Base-by-base conservation (phyloP, 2,888 invertebrate genomes). In the Escarpia spicata region DNA sequence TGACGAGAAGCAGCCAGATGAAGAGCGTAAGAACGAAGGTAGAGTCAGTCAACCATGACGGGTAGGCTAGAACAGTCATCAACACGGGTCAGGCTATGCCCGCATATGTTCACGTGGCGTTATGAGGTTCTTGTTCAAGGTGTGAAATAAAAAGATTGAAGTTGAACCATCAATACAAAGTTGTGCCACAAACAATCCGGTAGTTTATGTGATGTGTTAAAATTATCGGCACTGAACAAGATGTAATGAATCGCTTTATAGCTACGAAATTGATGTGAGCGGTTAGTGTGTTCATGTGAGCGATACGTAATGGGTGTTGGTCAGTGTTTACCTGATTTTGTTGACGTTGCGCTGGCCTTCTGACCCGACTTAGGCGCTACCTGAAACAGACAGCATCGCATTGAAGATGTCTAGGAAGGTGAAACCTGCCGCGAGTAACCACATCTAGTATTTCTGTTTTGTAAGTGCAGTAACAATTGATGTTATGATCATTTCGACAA, bases 31-130 rank as follows among this genome's bases (percentile, higher is more conserved):
- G 6, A 6, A 75, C 75, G n/a, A 75, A 75, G n/a, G 75, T 26
- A 75, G 75, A 75, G 75, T 75, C n/a, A n/a, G 75, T 75, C 75
- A 75, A 75, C 75, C 75, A 75, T 19, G 75, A 26, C 75, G 75
- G 75, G 26, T 75, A 75, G 26, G 19, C 75, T 75, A 26, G 2
- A 75, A 75, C 19, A 26, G 75, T 26, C 75, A 75, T 6, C 19
- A n/a, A 19, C 19, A 75, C 26, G n/a, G 19, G 26, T 75, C 52
- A 52, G 15, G 52, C 12, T 52, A 12, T 52, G 52, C 15, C 52
- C 9, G 52, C 15, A 15, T 52, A 15, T 52, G 9, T 52, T 52
- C 2, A 52, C 15, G 9, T 4, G 52, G 10, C 52, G 52, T 52
- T 52, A 52, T 52, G 6, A 9, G 52, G 52, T 9, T 15, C 12